Conservation (phyloP, 2,888 invertebrate species). For the Amorpha juglandis region DNA sequence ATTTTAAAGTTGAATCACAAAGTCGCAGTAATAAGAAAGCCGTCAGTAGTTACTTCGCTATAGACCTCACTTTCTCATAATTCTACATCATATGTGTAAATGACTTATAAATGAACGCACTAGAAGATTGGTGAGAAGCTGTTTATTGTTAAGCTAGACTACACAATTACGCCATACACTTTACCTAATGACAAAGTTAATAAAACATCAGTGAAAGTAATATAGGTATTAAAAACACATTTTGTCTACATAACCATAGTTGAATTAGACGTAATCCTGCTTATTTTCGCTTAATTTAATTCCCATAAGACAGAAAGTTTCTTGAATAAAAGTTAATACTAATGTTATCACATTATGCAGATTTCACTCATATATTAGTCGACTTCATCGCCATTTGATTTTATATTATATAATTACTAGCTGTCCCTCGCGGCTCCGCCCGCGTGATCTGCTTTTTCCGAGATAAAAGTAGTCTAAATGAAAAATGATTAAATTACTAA, state of each 20-base stretch:
- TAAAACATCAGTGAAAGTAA: conserved; percentile 7
- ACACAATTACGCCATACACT: background rate
- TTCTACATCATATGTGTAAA: background rate
- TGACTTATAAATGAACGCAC: background rate
- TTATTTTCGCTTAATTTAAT: conserved; percentile 15
- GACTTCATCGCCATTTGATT: background rate
- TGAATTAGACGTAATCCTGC: background rate
- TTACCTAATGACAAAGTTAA: conserved; percentile 6
- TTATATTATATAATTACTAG: no score
- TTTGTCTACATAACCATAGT: conserved; percentile 13
- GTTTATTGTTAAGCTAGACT: conserved; percentile 2
- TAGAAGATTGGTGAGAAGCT: background rate
- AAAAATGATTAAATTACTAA: no score
- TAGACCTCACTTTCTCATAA: background rate
- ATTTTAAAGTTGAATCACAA: no score
- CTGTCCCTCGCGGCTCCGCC: no score
- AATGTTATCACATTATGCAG: background rate
- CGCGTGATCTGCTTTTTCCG: no score
- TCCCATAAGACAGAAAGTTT: background rate
- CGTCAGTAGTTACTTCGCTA: no score
- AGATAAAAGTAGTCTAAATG: no score
- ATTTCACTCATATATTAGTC: background rate
- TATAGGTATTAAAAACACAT: conserved; percentile 18
- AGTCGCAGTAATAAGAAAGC: no score
- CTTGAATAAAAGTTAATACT: conserved; percentile 1